phyloP scores from a whole-genome alignment of 2,888 invertebrate genomes.

The Cabera pusaria region DNA sequence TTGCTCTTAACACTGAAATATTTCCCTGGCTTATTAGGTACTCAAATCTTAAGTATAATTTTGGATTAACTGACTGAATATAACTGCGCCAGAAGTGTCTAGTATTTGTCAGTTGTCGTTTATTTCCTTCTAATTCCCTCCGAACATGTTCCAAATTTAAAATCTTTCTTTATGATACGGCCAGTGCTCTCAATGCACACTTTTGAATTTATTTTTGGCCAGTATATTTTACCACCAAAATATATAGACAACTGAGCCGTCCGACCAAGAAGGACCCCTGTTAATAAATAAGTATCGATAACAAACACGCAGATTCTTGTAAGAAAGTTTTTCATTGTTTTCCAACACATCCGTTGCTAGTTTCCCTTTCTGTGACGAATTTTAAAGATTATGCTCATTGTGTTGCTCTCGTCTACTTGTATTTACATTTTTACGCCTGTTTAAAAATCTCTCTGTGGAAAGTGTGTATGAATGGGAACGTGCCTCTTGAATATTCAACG shows the following conservation, averaged over 20 bases:
- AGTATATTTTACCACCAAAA: slow-evolving; percentile 8
- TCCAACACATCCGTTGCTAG: slow-evolving; percentile 59
- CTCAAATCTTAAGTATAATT: too few relatives aligned
- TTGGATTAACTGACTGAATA: too few relatives aligned
- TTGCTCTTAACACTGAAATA: too few relatives aligned
- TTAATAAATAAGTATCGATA: slow-evolving; percentile 64
- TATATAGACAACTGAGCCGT: slow-evolving; percentile 41
- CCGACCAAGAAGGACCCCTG: slow-evolving; percentile 44
- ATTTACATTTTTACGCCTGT: slow-evolving; percentile 58
- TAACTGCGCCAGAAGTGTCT: too few relatives aligned
- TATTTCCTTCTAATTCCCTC: too few relatives aligned
- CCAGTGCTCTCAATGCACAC: too few relatives aligned
- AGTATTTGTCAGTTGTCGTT: too few relatives aligned
- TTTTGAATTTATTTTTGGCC: slow-evolving; percentile 7
- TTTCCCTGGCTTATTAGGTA: too few relatives aligned
- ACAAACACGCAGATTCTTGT: slow-evolving; percentile 53
- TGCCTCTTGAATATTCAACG: slow-evolving; percentile 21
- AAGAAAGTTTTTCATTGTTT: slow-evolving; percentile 75
- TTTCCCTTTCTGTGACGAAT: slow-evolving; percentile 72
- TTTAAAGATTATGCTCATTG: slow-evolving; percentile 49
- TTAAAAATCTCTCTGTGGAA: slow-evolving; percentile 57
- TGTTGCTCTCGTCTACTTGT: slow-evolving; percentile 41
- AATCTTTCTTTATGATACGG: too few relatives aligned
- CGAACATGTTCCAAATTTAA: too few relatives aligned
- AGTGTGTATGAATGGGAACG: slow-evolving; percentile 24